A percentile compares a stretch with the other conserved stretches of the same genome.
These are phyloP conservation scores for Geodia barretti DNA, from an alignment of 37 sponge, comb jelly and placozoan genomes.

Conservation along the genomic window DNA sequence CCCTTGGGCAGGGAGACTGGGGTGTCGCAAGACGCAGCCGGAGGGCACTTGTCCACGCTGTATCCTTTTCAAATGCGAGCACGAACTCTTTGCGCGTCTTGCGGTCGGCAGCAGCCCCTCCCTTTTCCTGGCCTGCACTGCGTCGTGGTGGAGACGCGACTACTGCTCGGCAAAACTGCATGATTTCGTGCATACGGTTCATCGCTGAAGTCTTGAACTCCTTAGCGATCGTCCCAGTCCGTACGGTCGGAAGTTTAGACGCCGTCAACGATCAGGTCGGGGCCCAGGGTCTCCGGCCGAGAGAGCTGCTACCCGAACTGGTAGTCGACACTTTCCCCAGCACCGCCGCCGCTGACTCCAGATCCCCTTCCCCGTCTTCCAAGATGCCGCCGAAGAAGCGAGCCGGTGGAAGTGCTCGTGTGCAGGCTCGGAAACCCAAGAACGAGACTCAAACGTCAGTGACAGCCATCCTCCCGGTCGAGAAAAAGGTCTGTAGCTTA, in stretches of 20 bases:
- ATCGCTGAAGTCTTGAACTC: not conserved
- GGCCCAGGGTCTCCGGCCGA: conserved; percentile 2
- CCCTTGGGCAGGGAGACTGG: conserved; percentile 15
- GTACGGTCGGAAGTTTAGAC: conserved; percentile 19
- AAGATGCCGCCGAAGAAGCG: not conserved
- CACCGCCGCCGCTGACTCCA: no score
- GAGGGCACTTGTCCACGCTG: conserved; percentile 1
- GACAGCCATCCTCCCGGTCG: not conserved
- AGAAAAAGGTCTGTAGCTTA: conserved; percentile 5
- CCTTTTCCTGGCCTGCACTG: no score
- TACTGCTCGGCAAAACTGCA: not conserved
- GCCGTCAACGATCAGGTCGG: conserved; percentile 11
- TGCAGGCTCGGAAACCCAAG: not conserved
- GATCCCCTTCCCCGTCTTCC: no score
- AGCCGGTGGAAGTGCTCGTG: not conserved
- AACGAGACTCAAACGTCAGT: not conserved
- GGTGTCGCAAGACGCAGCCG: not conserved
- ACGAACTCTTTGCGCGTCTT: no score
- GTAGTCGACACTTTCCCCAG: not conserved
- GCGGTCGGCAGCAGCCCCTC: not conserved
- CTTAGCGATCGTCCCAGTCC: conserved; percentile 8
- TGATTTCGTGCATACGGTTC: not conserved
- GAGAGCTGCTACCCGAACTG: conserved; percentile 3
- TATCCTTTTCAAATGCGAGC: conserved; percentile 8
- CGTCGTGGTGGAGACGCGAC: not conserved